Evolutionary conservation across 2,797 vertebrate species (phyloP), one percentile per base, ranked within the genome.

Genomic region (Naso thynnoides): DNA sequence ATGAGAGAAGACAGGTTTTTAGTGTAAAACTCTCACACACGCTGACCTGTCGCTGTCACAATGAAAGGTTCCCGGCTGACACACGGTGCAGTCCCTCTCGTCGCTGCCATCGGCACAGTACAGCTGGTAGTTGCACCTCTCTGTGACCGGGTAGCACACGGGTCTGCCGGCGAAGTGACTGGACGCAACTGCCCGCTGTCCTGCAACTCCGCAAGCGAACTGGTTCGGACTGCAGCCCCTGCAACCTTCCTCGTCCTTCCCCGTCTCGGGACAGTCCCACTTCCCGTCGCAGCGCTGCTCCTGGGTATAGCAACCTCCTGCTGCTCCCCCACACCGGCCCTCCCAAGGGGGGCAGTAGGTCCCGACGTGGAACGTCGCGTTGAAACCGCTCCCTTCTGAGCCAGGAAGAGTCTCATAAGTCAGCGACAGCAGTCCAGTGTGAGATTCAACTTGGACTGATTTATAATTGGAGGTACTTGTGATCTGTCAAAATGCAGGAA

Each of bases 91-190:
- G 85, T 93, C 95, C 60, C 92, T 91, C 92, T 98, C 97, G 0
- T 98, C 97, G 0, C 95, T 95, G 24, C 95, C 96, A 0, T 97
- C 96, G 0, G 94, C 92, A 0, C 97, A 98, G 87, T 96, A 95
- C 16, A 96, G 94, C 91, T 97, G 96, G 90, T 97, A 98, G 89
- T 98, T 97, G 87, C 97, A 98, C 36, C 96, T 89, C 81, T 97
- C 96, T 0, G 91, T 85, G 3, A 91, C 85, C 0, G 93, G 90
- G 78, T 96, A 98, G 78, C 97, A 98, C 69, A 95, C 84, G 0
- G 94, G 89, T 0, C 86, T 79, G 11, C 92, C 88, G 0, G 78
- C 41, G 0, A 88, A 84, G 39, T 82, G 93, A 4, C 85, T 79
- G 24, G 81, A 23, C 0, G 79, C 73, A 58, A 77, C 56, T 2